Conservation (phyloP, 30 jellyfish, hydroid and myxozoan species). For the Chrysaora quinquecirrha region DNA sequence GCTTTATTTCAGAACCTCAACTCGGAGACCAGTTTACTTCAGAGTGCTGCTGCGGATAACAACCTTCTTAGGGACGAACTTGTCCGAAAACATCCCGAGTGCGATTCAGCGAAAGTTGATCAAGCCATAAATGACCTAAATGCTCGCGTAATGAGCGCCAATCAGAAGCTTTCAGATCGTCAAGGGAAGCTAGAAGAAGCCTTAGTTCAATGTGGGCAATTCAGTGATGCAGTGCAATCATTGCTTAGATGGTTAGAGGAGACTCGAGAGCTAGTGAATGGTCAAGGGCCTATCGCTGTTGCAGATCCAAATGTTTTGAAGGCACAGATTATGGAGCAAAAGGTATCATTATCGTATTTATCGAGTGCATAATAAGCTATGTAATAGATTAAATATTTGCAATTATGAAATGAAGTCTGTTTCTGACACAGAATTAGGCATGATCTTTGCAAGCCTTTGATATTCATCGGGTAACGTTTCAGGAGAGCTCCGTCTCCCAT, state of each 20-base stretch:
- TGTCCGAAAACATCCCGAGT: slow-evolving; percentile 74
- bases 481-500: too few species aligned
- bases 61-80: slow-evolving; percentile 59
- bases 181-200: slow-evolving; percentile 93
- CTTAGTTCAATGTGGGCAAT: slow-evolving; percentile 89
- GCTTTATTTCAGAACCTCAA: slow-evolving; percentile 43
- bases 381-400: too few species aligned
- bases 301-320: slow-evolving; percentile 95
- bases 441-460: too few species aligned
- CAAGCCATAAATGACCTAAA: slow-evolving; percentile 60
- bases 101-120: slow-evolving; percentile 71
- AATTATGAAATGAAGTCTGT: too few species aligned
- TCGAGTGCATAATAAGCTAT: neutral
- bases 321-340: slow-evolving; percentile 97
- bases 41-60: slow-evolving; percentile 59
- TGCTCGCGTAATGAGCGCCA: slow-evolving; percentile 57
- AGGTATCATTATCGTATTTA: slow-evolving; percentile 38
- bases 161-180: slow-evolving; percentile 74
- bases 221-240: slow-evolving; percentile 90
- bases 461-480: neutral
- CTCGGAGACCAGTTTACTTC: slow-evolving; percentile 63
- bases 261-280: slow-evolving; percentile 77
- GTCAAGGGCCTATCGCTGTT: slow-evolving; percentile 83
- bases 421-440: too few species aligned
- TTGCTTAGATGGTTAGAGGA: slow-evolving; percentile 89